Base-by-base conservation (phyloP, 1,140 invertebrate species). In the Drosophila seguyi region DNA sequence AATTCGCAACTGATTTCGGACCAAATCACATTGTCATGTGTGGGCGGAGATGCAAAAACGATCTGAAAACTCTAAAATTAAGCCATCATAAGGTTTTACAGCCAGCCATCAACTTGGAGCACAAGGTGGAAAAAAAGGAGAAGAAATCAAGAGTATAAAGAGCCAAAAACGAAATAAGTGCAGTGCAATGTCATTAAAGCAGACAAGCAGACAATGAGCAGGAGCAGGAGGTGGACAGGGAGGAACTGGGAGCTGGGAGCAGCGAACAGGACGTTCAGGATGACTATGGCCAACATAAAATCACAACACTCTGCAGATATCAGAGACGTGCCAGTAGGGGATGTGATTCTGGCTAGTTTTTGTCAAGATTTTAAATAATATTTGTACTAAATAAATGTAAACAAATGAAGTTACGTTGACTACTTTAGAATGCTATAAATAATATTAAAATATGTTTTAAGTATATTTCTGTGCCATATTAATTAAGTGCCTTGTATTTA, bases 31-130 rank as follows among this genome's bases (percentile, higher is more conserved):
- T 83, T 83, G 80, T 82, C 77, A 68, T 69, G 74, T 55, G 38
- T 20, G 34, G 65, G 45, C 65, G 71, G 73, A 87, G 56, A 77
- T 83, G 75, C 63, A 83, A 68, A 81, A 86, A 60, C 84, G 84
- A 88, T 90, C 87, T 88, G 75, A 90, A 88, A 88, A 78, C 84
- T 88, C 80, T 88, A 90, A 88, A 88, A 88, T 88, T 88, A 88
- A 88, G 84, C 84, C 74, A 88, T 88, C 85, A 90, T 90, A 88
- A 90, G 84, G 76, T 88, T 84, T 88, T 78, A 90, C 77, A 78
- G 58, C 65, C 47, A 67, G 60, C 80, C 69, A 88, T 88, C 76
- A 79, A 80, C 68, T 59, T 65, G 50, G 38, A 77, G 74, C 22
- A 77, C 74, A 77, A 68, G 74, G 75, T 69, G 63, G 42, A 62